Percentiles rank a stretch among this genome's conserved stretches.
phyloP scores from a whole-genome alignment of 2,888 invertebrate genomes.

The Hypolimnas misippus region DNA sequence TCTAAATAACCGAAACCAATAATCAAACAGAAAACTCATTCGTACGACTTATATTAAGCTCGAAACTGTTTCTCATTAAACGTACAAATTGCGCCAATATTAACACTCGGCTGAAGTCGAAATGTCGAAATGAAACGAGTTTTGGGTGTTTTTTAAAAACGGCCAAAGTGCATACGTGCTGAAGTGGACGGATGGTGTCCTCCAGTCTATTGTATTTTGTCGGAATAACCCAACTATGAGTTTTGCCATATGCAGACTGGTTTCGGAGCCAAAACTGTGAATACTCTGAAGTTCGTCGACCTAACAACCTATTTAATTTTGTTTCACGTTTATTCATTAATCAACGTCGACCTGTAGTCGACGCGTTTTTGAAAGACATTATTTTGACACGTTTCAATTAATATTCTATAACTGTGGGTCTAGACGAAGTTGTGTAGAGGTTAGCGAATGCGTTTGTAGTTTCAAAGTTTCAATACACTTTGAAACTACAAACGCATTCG shows the following conservation, averaged over 20 bases:
- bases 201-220: conserved; percentile 16
- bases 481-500: too few species aligned
- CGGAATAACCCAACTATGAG: conserved; percentile 16
- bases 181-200: conserved; percentile 42
- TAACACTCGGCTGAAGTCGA: conserved; percentile 49
- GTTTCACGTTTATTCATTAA: neutral
- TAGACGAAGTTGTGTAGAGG: too few species aligned
- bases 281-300: conserved; percentile 1
- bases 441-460: neutral
- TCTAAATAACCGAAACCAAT: conserved; percentile 9
- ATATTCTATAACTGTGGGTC: neutral
- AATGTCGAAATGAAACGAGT: conserved; percentile 59
- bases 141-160: conserved; percentile 58
- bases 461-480: too few species aligned
- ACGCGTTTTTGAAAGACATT: neutral
- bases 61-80: conserved; percentile 41
- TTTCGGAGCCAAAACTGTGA: conserved; percentile 12
- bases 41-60: conserved; percentile 31
- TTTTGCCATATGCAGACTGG: conserved; percentile 11
- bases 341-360: conserved; percentile 3
- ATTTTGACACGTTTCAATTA: neutral
- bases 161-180: conserved; percentile 51
- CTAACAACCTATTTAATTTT: conserved; percentile 8
- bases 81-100: conserved; percentile 56
- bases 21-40: conserved; percentile 30